A percentile compares a stretch with the other conserved stretches of the same genome.
These are phyloP conservation scores for Anodontia alba DNA, from an alignment of 2,888 invertebrate species.

Conservation along the genomic window DNA sequence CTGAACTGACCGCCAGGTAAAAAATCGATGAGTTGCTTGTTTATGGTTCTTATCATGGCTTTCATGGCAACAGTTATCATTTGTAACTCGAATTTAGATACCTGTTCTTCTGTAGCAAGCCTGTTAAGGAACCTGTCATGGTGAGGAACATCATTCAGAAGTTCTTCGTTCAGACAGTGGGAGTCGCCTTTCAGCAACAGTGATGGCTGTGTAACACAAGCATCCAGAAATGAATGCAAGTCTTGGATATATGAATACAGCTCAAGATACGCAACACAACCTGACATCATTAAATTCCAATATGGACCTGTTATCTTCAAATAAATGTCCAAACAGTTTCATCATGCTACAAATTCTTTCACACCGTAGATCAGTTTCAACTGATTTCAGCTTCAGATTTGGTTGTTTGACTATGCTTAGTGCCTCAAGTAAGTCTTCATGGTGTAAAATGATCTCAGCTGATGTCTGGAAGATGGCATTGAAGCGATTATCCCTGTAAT, in stretches of 20 bases:
- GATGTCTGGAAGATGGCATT: conserved; percentile 56
- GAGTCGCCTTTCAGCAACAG: not conserved
- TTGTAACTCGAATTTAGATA: conserved; percentile 18
- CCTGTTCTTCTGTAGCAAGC: conserved; percentile 11
- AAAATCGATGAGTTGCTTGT: conserved; percentile 56
- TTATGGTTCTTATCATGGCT: conserved; percentile 35
- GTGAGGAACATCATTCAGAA: conserved; percentile 14
- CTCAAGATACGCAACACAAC: conserved; percentile 24
- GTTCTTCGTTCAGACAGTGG: conserved; percentile 4
- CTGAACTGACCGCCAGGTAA: conserved; percentile 42
- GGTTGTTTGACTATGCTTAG: conserved; percentile 13
- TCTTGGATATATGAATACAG: conserved; percentile 20
- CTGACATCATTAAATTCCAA: conserved; percentile 16
- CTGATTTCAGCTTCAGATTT: conserved; percentile 40
- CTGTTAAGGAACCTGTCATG: conserved; percentile 7
- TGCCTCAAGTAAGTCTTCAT: conserved; percentile 24
- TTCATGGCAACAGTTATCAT: conserved; percentile 18
- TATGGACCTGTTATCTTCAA: conserved; percentile 38
- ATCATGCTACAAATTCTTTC: conserved; percentile 9
- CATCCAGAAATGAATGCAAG: not conserved
- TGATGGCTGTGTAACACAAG: conserved; percentile 4
- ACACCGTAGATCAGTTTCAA: conserved; percentile 35
- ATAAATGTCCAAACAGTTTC: conserved; percentile 13
- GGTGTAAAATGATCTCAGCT: conserved; percentile 30
- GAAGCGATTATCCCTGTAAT: conserved; percentile 59